Conservation (phyloP, 2,888 invertebrate genomes). For the Lithophane leautieri region DNA sequence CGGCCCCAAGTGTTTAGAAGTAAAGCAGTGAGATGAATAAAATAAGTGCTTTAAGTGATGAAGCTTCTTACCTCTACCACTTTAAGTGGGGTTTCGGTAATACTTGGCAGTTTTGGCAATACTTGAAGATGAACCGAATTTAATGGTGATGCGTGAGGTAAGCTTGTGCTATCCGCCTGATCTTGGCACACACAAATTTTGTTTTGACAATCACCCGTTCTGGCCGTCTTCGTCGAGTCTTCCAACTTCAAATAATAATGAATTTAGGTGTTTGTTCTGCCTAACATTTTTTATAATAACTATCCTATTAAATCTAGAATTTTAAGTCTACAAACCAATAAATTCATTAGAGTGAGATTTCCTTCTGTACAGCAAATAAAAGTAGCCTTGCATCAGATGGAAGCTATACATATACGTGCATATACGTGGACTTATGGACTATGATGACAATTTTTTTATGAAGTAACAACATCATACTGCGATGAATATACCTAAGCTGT, state of each 20-base stretch:
- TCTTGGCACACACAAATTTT: slow-evolving; percentile 31
- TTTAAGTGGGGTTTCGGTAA: slow-evolving; percentile 7
- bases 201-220: slow-evolving; percentile 10
- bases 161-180: background rate
- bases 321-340: background rate
- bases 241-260: slow-evolving; percentile 47
- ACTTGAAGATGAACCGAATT: background rate
- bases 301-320: background rate
- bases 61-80: slow-evolving; percentile 36
- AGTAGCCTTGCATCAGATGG: background rate
- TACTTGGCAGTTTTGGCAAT: background rate
- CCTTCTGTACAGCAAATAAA: background rate
- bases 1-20: background rate
- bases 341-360: background rate
- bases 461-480: too few relatives aligned
- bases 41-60: slow-evolving; percentile 1
- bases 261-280: slow-evolving; percentile 13
- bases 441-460: too few relatives aligned
- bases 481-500: too few relatives aligned
- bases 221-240: slow-evolving; percentile 3
- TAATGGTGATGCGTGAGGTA: background rate
- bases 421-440: background rate
- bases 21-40: background rate
- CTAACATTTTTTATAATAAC: background rate
- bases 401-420: background rate